Conservation (phyloP, 1,140 invertebrate genomes). For the Mya arenaria region DNA sequence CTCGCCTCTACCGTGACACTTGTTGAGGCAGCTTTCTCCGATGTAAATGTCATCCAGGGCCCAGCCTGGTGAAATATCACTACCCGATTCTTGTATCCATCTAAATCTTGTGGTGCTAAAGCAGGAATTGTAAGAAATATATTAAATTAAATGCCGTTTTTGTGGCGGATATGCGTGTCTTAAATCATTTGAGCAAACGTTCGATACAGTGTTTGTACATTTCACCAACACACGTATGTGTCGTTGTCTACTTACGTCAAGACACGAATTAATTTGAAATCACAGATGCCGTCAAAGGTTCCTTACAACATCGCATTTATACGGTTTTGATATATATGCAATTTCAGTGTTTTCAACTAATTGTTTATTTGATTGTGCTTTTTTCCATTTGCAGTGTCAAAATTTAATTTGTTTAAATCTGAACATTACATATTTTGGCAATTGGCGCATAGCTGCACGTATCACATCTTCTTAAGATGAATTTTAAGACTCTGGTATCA, state of each 20-base stretch:
- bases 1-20: slow-evolving; percentile 81
- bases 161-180: neutral
- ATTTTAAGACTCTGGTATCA: no score
- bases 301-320: neutral
- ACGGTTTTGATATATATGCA: no score
- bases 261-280: neutral
- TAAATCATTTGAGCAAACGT: neutral
- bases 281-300: neutral
- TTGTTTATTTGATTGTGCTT: no score
- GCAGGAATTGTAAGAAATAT: slow-evolving; percentile 23
- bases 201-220: neutral
- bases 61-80: slow-evolving; percentile 74
- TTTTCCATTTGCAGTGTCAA: no score
- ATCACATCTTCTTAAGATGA: no score
- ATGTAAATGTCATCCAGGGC: slow-evolving; percentile 82
- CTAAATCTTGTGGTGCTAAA: slow-evolving; percentile 81
- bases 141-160: neutral
- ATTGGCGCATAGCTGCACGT: no score
- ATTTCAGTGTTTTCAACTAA: no score
- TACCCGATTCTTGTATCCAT: slow-evolving; percentile 78
- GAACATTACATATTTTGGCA: no score
- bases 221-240: neutral
- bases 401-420: no score
- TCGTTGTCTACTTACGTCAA: neutral
- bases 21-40: slow-evolving; percentile 79